Base-by-base conservation (phyloP, 2,888 invertebrate species). In the Drosophila ezoana region DNA sequence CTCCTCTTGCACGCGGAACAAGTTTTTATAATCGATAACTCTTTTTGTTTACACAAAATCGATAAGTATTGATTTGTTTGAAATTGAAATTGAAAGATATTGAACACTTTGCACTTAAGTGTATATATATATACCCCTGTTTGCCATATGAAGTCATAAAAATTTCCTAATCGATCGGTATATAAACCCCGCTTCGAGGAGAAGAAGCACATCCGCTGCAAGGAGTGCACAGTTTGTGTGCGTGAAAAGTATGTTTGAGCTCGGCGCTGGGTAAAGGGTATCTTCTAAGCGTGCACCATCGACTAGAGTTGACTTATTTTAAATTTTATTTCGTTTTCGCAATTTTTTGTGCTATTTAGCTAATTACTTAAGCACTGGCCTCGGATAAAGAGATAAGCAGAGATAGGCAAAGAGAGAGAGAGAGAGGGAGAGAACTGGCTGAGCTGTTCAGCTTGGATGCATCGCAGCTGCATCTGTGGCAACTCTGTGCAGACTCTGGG, bases 361-460 rank as follows among this genome's bases (percentile, higher is more conserved):
- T 77, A 79, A 83, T 79, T 83, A 72, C 59, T 54, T 57, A 48
- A 62, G 53, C 59, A 48, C 54, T 44, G 8, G 10, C 43, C 49
- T 35, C 56, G 65, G 58, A 64, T 62, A 69, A 69, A 81, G 49
- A 48, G 41, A 61, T 61, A 35, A 18, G 16, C 5, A 45, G 16
- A 11, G 16, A 28, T 8, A 28, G 28, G 23, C 23, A 23, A 18
- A 43, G 10, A 11, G 16, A 8, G 6, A 40, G 57, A 38, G 54
- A 32, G 35, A 23, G 35, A 38, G 13, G 16, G 53, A 33, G 57
- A n/a, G 35, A 41, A 16, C 33, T 44, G 35, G 35, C 54, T 23
- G 35, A 14, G 43, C 35, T 20, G 72, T 63, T 84, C 53, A 35
- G 66, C 64, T 79, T 79, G 79, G 72, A n/a, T 68, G 69, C 75